These are phyloP conservation scores for Ophion costatus DNA, from an alignment of 2,888 invertebrate genomes.

Conservation along the genomic window DNA sequence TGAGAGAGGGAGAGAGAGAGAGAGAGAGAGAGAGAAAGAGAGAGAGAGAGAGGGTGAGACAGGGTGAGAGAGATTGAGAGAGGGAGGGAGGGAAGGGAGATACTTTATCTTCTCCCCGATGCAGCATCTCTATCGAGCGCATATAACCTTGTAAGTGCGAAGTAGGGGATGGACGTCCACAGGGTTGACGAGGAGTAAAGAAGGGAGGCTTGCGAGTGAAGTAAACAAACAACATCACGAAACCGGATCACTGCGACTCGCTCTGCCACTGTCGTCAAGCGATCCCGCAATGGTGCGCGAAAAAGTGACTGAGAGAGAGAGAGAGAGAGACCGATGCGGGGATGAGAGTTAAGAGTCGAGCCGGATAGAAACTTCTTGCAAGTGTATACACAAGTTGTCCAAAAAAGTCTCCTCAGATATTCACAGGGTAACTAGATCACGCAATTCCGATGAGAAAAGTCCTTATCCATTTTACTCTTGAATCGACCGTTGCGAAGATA, in stretches of 20 bases:
- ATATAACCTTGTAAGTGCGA: slow-evolving; percentile 57
- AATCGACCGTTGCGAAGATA: neutral
- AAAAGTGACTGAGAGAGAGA: slow-evolving; percentile 29
- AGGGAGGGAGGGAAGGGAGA: slow-evolving; percentile 5
- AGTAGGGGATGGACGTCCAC: slow-evolving; percentile 29
- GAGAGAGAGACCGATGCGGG: slow-evolving; percentile 10
- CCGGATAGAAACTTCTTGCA: slow-evolving; percentile 45
- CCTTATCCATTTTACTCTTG: neutral
- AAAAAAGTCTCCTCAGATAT: neutral
- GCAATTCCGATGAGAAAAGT: neutral
- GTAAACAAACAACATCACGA: slow-evolving; percentile 64
- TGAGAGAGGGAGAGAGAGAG: slow-evolving; percentile 19
- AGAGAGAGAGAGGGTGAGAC: slow-evolving; percentile 16
- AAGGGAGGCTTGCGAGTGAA: slow-evolving; percentile 34
- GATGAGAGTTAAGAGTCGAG: slow-evolving; percentile 23
- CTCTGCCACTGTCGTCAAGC: slow-evolving; percentile 41
- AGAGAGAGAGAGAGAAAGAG: too few relatives aligned
- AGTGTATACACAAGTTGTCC: slow-evolving; percentile 27
- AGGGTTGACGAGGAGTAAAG: slow-evolving; percentile 37
- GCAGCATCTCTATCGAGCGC: slow-evolving; percentile 55
- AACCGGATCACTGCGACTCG: slow-evolving; percentile 56
- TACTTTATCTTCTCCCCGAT: slow-evolving; percentile 46
- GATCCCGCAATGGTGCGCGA: slow-evolving; percentile 35
- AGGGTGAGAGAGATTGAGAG: too few relatives aligned
- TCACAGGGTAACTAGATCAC: neutral